phyloP scores from a whole-genome alignment of 2,888 invertebrate species.

The Protula sp. region DNA sequence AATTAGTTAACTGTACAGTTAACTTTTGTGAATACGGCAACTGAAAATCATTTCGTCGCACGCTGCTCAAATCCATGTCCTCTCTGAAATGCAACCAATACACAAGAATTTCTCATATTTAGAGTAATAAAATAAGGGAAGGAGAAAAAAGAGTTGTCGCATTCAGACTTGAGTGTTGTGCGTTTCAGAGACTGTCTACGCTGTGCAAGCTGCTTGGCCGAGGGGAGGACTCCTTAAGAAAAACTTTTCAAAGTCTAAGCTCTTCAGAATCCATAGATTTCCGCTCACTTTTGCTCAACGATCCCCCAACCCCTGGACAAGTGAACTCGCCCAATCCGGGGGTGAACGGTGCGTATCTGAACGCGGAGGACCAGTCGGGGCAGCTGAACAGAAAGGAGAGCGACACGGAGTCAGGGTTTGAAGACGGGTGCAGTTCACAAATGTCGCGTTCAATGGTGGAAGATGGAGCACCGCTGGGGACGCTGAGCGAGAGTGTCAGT shows the following conservation, averaged over 20 bases:
- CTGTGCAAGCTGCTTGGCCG: conserved; percentile 44
- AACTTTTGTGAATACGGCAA: no score
- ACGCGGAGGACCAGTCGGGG: not conserved
- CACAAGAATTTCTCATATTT: no score
- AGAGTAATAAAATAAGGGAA: no score
- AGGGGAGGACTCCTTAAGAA: conserved; percentile 40
- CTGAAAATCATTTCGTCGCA: no score
- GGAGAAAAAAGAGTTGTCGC: no score
- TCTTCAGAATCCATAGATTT: conserved; percentile 43
- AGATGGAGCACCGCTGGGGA: conserved; percentile 20
- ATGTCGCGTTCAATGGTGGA: conserved; percentile 44
- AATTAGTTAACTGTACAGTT: no score
- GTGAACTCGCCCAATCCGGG: not conserved
- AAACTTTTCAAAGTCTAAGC: conserved; percentile 40
- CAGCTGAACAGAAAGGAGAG: conserved; percentile 22
- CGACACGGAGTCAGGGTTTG: conserved; percentile 53
- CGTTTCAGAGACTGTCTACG: conserved; percentile 42
- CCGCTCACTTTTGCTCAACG: conserved; percentile 13
- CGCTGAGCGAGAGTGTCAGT: not conserved
- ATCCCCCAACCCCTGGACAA: not conserved
- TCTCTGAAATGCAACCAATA: no score
- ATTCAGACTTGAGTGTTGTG: no score
- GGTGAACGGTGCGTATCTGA: not conserved
- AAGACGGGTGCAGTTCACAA: conserved; percentile 39
- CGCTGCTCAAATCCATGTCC: no score